A percentile compares a stretch with the other conserved stretches of the same genome.
Conservation (phyloP, 2,113 vertebrate genomes). For the Ctenodactylus gundi region DNA sequence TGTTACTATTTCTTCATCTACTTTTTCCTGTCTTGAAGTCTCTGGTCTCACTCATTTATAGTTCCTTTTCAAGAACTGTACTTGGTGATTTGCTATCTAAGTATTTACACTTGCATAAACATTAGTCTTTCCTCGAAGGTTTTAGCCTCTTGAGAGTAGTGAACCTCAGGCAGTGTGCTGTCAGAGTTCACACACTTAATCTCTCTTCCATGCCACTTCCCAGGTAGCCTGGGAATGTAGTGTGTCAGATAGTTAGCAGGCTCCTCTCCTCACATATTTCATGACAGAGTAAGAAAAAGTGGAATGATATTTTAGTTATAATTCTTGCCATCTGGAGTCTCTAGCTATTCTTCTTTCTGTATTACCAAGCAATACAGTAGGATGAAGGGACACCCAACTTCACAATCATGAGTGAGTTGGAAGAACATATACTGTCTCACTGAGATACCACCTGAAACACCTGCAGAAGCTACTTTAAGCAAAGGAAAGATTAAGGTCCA, state of each 20-base stretch:
- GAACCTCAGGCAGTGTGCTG: neutral
- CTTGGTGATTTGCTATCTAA: slow-evolving; percentile 7
- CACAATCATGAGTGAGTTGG: neutral
- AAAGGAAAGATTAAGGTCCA: neutral
- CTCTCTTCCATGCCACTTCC: neutral
- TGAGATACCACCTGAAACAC: neutral
- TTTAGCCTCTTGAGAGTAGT: too few species aligned
- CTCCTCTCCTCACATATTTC: neutral
- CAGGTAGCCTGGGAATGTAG: neutral
- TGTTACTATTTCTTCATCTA: neutral
- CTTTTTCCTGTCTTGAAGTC: neutral
- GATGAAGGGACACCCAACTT: neutral
- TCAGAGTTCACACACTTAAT: neutral
- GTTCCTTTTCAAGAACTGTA: slow-evolving; percentile 13
- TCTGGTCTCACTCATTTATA: slow-evolving; percentile 9
- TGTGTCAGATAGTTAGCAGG: neutral
- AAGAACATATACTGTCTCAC: neutral
- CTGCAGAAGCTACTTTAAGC: neutral
- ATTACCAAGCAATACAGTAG: neutral
- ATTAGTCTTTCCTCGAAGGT: neutral
- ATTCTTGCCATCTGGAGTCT: neutral
- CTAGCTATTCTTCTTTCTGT: neutral
- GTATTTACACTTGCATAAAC: slow-evolving; percentile 31
- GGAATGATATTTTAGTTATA: neutral
- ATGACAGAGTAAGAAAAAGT: neutral